Evolutionary conservation across 2,797 vertebrate genomes (phyloP).

Genomic region (Pelochelys cantorii): DNA sequence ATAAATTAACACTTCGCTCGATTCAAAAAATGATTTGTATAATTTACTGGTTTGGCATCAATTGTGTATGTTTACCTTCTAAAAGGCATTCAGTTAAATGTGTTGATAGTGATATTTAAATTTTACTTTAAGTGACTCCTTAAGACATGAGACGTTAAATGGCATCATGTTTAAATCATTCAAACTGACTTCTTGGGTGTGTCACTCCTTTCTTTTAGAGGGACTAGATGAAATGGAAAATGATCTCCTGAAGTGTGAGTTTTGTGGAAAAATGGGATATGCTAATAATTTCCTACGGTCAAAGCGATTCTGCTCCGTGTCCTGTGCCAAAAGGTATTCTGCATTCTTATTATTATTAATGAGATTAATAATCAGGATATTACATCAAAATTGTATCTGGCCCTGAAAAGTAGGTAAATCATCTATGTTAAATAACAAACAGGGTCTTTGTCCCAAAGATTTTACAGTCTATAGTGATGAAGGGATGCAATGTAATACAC

Average conservation of each 20-base stretch:
- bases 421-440: neutral
- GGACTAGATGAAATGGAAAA: constrained; percentile 87
- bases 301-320: constrained; percentile 96
- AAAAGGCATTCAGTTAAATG: neutral
- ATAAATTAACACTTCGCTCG: constrained; percentile 5
- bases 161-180: neutral
- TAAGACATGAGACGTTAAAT: neutral
- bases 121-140: neutral
- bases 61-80: neutral
- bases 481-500: neutral
- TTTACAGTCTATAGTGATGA: neutral
- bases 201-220: constrained; percentile 77
- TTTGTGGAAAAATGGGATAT: constrained; percentile 96
- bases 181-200: constrained; percentile 1
- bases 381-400: neutral
- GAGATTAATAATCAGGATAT: neutral
- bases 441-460: neutral
- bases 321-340: constrained; percentile 93
- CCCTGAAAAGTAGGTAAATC: neutral
- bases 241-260: constrained; percentile 95
- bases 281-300: constrained; percentile 94
- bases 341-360: neutral
- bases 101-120: neutral
- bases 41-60: neutral
- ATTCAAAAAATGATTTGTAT: neutral